These are phyloP conservation scores for Clivina fossor DNA, from an alignment of 2,888 invertebrate genomes.

Conservation along the genomic window DNA sequence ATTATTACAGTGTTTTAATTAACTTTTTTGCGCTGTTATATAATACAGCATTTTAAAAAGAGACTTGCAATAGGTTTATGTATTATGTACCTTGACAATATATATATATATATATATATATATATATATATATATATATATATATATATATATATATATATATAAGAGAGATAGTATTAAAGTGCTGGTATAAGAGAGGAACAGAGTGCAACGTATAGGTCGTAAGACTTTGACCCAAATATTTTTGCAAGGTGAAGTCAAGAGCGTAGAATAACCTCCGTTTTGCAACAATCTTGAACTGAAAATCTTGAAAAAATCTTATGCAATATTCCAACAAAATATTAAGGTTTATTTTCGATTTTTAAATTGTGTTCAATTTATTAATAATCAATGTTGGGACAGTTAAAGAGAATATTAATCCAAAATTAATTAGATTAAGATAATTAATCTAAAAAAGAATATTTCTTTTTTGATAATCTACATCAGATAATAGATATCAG, in stretches of 20 bases:
- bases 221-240: slow-evolving; percentile 29
- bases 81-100: background rate
- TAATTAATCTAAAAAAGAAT: background rate
- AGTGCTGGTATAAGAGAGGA: slow-evolving; percentile 5
- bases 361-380: too few relatives aligned
- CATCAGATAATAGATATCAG: too few relatives aligned
- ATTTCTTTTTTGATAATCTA: too few relatives aligned
- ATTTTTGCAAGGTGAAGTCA: slow-evolving; percentile 31
- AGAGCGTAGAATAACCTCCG: slow-evolving; percentile 22
- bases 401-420: too few relatives aligned
- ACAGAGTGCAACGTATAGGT: slow-evolving; percentile 12
- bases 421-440: background rate
- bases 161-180: background rate
- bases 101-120: too few relatives aligned
- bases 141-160: too few relatives aligned
- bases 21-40: background rate
- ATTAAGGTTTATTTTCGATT: too few relatives aligned
- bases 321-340: background rate
- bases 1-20: background rate
- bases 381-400: too few relatives aligned
- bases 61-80: background rate
- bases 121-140: too few relatives aligned
- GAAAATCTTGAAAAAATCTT: too few relatives aligned
- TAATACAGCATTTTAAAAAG: background rate
- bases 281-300: slow-evolving; percentile 13